A percentile compares a stretch with the other conserved stretches of the same genome.
phyloP scores from a whole-genome alignment of 2,113 vertebrate genomes.

The Pandion haliaetus region DNA sequence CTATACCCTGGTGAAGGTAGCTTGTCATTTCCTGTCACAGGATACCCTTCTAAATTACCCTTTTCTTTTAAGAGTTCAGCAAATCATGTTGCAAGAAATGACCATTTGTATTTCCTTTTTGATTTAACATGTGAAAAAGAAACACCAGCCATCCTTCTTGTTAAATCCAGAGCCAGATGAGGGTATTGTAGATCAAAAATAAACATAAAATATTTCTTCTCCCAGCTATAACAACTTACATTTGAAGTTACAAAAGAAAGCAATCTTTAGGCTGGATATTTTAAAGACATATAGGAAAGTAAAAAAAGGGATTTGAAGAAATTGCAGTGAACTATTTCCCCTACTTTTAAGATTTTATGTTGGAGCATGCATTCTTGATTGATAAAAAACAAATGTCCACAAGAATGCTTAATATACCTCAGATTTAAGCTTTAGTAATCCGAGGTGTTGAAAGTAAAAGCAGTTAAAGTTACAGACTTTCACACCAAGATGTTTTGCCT shows the following conservation, averaged over 20 bases:
- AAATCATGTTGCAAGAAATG: constrained; percentile 10
- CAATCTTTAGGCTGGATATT: neutral
- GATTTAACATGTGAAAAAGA: constrained; percentile 58
- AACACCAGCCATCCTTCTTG: neutral
- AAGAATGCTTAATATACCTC: neutral
- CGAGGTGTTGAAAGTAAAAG: constrained; percentile 22
- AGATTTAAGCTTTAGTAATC: neutral
- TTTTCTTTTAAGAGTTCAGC: constrained; percentile 9
- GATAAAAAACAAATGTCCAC: constrained; percentile 1
- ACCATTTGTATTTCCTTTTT: constrained; percentile 31
- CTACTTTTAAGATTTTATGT: neutral
- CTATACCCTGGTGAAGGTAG: constrained; percentile 24
- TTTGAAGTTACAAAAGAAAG: neutral
- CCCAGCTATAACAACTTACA: neutral
- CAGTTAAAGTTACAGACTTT: constrained; percentile 46
- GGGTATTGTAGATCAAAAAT: neutral
- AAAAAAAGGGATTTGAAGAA: neutral
- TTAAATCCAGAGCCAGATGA: neutral
- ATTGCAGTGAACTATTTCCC: neutral
- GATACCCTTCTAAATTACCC: constrained; percentile 48
- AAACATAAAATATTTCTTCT: neutral
- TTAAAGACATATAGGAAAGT: neutral
- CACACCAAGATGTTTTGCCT: neutral
- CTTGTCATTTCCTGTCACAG: constrained; percentile 67
- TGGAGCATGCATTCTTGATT: neutral